Evolutionary conservation across 2,797 vertebrate species (phyloP).

Genomic region (Sylvia borin): DNA sequence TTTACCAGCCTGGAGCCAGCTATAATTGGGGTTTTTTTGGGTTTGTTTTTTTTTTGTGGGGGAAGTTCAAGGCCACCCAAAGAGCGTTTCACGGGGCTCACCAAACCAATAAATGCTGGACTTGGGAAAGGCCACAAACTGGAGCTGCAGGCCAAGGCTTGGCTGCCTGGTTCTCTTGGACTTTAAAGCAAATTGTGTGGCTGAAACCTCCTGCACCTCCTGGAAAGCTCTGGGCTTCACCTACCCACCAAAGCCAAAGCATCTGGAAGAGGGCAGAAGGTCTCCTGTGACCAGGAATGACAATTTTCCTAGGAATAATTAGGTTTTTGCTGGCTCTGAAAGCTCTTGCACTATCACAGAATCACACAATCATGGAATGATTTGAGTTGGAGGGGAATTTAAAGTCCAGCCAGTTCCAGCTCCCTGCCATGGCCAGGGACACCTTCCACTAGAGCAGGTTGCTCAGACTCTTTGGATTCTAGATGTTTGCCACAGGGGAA

Average conservation of each 20-base stretch:
- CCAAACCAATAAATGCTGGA: slow-evolving; percentile 10
- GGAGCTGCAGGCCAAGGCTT: not conserved
- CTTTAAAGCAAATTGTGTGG: not conserved
- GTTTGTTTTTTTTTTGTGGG: not conserved
- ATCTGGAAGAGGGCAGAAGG: not conserved
- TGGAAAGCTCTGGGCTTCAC: not conserved
- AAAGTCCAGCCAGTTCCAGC: not conserved
- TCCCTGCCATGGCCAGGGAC: no score
- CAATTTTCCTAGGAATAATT: not conserved
- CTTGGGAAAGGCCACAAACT: not conserved
- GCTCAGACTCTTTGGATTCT: not conserved
- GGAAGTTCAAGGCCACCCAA: slow-evolving; percentile 63
- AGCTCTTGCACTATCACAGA: no score
- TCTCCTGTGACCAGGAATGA: not conserved
- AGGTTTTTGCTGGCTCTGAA: not conserved
- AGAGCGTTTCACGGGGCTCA: not conserved
- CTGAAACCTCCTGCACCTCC: slow-evolving; percentile 23
- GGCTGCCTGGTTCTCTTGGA: not conserved
- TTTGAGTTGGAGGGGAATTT: not conserved
- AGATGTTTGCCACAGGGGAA: not conserved
- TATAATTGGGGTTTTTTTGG: not conserved
- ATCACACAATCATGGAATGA: not conserved
- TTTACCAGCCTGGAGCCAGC: slow-evolving; percentile 31
- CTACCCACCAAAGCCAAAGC: not conserved
- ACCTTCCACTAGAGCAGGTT: not conserved